These are phyloP conservation scores for Tinamus major DNA, from an alignment of 2,797 vertebrate genomes.

Conservation along the genomic window DNA sequence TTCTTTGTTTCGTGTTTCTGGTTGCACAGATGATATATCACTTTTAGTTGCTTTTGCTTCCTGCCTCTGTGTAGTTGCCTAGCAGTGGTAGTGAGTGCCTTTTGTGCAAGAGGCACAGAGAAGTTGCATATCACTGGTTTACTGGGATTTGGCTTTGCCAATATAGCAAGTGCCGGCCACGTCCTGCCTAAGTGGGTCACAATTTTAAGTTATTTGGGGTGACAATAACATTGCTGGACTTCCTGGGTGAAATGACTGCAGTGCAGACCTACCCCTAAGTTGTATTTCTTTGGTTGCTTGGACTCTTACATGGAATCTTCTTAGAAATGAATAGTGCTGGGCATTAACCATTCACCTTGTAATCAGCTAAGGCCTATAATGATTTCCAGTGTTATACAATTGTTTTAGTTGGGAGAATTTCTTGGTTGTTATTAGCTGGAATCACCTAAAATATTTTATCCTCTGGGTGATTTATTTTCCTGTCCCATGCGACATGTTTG, in stretches of 20 bases:
- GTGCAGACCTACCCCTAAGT: neutral
- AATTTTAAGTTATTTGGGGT: neutral
- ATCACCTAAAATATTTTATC: conserved; percentile 6
- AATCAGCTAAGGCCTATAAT: neutral
- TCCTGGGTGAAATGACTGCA: neutral
- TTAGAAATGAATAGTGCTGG: neutral
- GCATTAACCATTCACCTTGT: neutral
- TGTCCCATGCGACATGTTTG: neutral
- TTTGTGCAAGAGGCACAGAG: neutral
- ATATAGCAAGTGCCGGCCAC: neutral
- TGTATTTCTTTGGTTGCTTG: neutral
- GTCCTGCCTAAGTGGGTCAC: neutral
- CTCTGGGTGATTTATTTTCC: neutral
- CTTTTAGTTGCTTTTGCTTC: neutral
- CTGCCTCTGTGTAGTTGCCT: neutral
- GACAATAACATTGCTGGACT: neutral
- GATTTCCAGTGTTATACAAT: neutral
- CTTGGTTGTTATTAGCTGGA: conserved; percentile 18
- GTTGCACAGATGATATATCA: neutral
- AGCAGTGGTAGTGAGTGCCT: neutral
- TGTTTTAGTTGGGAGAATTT: neutral
- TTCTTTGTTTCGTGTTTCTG: neutral
- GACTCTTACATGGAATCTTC: neutral
- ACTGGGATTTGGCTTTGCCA: neutral
- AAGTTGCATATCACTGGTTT: neutral